These are phyloP conservation scores for Stegastes partitus DNA, from an alignment of 2,113 vertebrate genomes.

Conservation along the genomic window DNA sequence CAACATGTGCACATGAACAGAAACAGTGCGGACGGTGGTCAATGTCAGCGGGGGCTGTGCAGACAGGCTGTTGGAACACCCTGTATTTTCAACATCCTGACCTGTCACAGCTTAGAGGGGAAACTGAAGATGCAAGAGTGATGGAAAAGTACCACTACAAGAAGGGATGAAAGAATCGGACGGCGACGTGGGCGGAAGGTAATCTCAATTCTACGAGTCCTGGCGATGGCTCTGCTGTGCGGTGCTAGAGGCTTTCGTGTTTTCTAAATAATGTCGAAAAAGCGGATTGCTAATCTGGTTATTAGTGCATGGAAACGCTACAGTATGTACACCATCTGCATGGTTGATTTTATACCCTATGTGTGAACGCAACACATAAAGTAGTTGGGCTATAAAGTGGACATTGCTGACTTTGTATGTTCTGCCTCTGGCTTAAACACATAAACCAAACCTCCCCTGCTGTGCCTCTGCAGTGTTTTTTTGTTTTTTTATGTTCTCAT, in stretches of 20 bases:
- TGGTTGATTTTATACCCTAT: constrained; percentile 57
- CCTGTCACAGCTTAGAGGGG: not conserved
- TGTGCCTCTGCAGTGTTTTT: constrained; percentile 12
- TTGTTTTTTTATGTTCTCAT: not conserved
- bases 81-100: constrained; percentile 19
- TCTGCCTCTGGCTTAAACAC: constrained; percentile 33
- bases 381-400: constrained; percentile 50
- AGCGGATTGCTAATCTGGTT: constrained; percentile 42
- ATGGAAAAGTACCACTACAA: constrained; percentile 17
- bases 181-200: constrained; percentile 7
- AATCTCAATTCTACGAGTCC: constrained; percentile 11
- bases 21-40: constrained; percentile 21
- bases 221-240: constrained; percentile 4
- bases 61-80: constrained; percentile 1
- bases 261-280: constrained; percentile 58
- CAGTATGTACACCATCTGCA: constrained; percentile 42
- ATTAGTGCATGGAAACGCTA: constrained; percentile 46
- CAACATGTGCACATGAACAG: constrained; percentile 45
- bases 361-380: constrained; percentile 48
- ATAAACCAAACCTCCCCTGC: constrained; percentile 16
- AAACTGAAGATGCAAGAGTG: constrained; percentile 17
- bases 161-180: constrained; percentile 12
- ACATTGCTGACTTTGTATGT: constrained; percentile 51
- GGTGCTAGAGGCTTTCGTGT: constrained; percentile 44
- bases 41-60: not conserved